Evolutionary conservation across 2,797 vertebrate species (phyloP), one percentile per base, ranked within the genome.

Genomic region (Ctenopoma multispine): DNA sequence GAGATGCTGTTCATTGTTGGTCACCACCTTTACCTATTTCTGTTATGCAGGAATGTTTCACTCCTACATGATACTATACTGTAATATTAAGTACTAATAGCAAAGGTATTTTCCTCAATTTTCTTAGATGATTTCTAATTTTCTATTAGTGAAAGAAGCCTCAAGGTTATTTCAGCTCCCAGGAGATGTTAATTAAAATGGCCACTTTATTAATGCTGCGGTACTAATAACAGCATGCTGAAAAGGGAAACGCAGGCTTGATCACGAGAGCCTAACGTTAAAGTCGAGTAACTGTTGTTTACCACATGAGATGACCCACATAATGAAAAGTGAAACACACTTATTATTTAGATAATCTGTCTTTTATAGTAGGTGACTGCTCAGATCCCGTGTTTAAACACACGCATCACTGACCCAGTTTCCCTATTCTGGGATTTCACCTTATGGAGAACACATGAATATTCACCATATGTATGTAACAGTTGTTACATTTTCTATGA

Each of bases 161-260:
- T 49, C 9, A 21, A 5, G 24, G 62, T 23, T 0, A 29, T 56
- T 58, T 72, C 18, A 47, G 14, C 23, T 61, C 55, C 15, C 36
- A 15, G 24, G 50, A 41, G 21, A 67, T 50, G 29, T 46, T 61
- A 17, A 65, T 75, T 70, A 38, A 58, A 64, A 48, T 13, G 13
- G 21, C 67, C 27, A 9, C 4, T 4, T 49, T 36, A 53, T 56
- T 4, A 46, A 54, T 20, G 11, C n/a, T 13, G 17, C 11, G 0
- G 15, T 15, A 44, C 65, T 60, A 21, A 60, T 29, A 23, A 43
- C 31, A n/a, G 51, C 24, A 5, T 9, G 8, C 10, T 61, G 53
- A 54, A 41, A 53, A 66, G 31, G 43, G 21, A 61, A 70, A 50
- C 55, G n/a, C 15, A 1, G 8, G 24, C 51, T n/a, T 36, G 46